Conservation (phyloP, 2,888 invertebrate genomes). For the Lampropteryx suffumata region DNA sequence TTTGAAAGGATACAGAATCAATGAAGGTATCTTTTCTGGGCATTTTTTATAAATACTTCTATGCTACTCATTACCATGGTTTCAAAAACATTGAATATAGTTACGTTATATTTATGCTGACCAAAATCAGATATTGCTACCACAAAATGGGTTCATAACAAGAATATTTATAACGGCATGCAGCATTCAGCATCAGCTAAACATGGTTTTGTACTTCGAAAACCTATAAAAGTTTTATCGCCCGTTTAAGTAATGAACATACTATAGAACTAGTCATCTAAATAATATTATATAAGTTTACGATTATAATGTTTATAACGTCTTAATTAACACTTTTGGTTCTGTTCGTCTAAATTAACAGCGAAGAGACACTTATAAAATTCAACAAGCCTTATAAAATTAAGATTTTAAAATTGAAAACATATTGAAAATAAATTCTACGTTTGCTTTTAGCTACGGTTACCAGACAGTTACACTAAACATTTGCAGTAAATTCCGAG, state of each 20-base stretch:
- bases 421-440: no score
- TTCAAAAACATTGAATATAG: no score
- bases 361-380: background rate
- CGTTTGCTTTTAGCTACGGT: background rate
- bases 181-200: slow-evolving; percentile 2
- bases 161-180: background rate
- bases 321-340: slow-evolving; percentile 24
- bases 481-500: background rate
- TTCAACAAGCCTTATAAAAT: no score
- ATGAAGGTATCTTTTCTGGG: no score
- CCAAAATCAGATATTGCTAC: no score
- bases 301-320: slow-evolving; percentile 26
- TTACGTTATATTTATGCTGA: no score
- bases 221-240: slow-evolving; percentile 36
- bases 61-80: no score
- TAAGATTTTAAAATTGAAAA: no score
- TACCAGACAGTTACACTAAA: background rate
- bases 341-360: slow-evolving; percentile 21
- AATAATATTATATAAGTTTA: slow-evolving; percentile 38
- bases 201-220: slow-evolving; percentile 17
- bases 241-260: slow-evolving; percentile 36
- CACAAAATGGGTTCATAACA: background rate
- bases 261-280: slow-evolving; percentile 26
- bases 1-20: no score
- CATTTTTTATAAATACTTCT: no score